These are phyloP conservation scores for Xerus rutilus DNA, from an alignment of 2,797 vertebrate species.

Conservation along the genomic window DNA sequence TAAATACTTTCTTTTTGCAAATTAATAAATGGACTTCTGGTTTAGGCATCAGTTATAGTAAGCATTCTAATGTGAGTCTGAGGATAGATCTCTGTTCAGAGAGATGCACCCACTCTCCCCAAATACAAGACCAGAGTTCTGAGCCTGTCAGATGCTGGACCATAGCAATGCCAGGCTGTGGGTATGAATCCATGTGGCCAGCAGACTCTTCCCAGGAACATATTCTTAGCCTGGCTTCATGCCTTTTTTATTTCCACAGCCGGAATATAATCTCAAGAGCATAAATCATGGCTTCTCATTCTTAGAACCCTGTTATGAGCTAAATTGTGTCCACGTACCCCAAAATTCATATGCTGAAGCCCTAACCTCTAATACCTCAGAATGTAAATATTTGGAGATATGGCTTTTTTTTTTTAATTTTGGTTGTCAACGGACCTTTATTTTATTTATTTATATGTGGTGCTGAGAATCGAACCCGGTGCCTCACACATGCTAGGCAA, in stretches of 20 bases:
- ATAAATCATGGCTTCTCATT: background rate
- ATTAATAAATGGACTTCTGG: conserved; percentile 63
- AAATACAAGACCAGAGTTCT: background rate
- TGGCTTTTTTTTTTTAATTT: too few relatives aligned
- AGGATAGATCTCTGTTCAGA: conserved; percentile 35
- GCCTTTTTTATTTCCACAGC: background rate
- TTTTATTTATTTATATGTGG: too few relatives aligned
- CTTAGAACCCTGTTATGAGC: conserved; percentile 10
- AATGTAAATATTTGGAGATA: background rate
- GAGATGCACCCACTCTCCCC: background rate
- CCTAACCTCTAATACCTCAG: background rate
- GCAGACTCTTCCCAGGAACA: background rate
- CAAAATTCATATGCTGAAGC: background rate
- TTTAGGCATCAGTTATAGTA: conserved; percentile 4
- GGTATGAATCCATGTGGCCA: background rate
- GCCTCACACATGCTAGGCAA: too few relatives aligned
- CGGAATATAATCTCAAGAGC: background rate
- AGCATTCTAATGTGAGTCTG: background rate
- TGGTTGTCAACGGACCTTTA: too few relatives aligned
- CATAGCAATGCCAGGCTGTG: background rate
- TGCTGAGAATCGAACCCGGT: too few relatives aligned
- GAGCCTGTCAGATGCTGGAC: background rate
- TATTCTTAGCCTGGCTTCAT: background rate
- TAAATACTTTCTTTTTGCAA: conserved; percentile 5
- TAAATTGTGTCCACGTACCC: background rate